These are phyloP conservation scores for Xiphydria camelus DNA, from an alignment of 2,888 invertebrate species.

Conservation along the genomic window DNA sequence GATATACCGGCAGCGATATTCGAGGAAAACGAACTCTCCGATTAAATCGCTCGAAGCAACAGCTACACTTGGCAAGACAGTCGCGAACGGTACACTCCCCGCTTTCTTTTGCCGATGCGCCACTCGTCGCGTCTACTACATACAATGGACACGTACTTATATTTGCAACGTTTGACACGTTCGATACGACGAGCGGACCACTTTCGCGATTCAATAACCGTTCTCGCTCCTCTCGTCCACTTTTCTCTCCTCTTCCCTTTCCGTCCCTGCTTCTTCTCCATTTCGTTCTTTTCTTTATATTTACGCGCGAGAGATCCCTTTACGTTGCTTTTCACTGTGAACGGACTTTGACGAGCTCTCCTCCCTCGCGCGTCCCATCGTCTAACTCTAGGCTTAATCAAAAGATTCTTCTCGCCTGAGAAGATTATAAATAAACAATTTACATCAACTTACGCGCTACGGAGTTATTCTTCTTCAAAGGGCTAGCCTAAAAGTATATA, in stretches of 20 bases:
- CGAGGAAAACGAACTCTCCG: too few relatives aligned
- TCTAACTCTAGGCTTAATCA: too few relatives aligned
- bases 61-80: constrained; percentile 19
- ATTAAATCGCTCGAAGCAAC: too few relatives aligned
- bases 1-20: too few relatives aligned
- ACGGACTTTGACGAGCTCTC: too few relatives aligned
- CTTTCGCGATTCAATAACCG: not conserved
- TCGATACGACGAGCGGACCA: too few relatives aligned
- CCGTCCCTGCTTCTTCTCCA: not conserved
- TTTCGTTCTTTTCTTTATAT: too few relatives aligned
- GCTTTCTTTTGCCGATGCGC: constrained; percentile 23
- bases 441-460: constrained; percentile 53
- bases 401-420: constrained; percentile 15
- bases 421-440: constrained; percentile 43
- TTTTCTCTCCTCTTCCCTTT: not conserved
- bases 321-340: too few relatives aligned
- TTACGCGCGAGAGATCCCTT: too few relatives aligned
- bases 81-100: constrained; percentile 24
- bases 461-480: constrained; percentile 41
- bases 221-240: not conserved
- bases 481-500: constrained; percentile 54
- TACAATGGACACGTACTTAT: not conserved
- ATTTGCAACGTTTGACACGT: too few relatives aligned
- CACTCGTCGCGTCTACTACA: constrained; percentile 13
- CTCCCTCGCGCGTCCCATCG: too few relatives aligned